phyloP scores from a whole-genome alignment of 2,888 invertebrate genomes.

The Chloroclystis v-ata region DNA sequence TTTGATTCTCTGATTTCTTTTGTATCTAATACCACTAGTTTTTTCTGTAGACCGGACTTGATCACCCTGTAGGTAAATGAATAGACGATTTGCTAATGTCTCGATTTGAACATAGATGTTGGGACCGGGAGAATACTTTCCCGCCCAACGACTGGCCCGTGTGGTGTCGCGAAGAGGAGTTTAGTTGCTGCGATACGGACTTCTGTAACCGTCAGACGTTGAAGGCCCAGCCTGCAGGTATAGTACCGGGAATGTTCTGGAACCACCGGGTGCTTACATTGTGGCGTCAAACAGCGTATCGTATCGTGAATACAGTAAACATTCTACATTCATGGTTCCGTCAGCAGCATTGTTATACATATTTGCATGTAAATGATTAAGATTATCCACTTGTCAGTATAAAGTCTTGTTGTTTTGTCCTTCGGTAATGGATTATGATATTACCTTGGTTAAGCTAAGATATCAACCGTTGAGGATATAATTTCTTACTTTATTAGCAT shows the following conservation, averaged over 20 bases:
- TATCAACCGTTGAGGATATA: too few species aligned
- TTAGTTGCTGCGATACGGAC: conserved; percentile 83
- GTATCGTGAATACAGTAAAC: conserved; percentile 35
- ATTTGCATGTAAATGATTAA: conserved; percentile 43
- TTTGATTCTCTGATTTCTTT: conserved; percentile 43
- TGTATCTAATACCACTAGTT: conserved; percentile 60
- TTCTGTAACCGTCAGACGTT: conserved; percentile 79
- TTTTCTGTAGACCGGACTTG: conserved; percentile 68
- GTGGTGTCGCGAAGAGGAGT: conserved; percentile 77
- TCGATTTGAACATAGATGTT: conserved; percentile 78
- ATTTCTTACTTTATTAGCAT: too few species aligned
- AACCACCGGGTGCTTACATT: conserved; percentile 58
- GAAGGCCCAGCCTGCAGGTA: conserved; percentile 52
- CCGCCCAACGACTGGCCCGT: conserved; percentile 79
- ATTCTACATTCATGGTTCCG: conserved; percentile 4
- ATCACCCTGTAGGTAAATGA: conserved; percentile 53
- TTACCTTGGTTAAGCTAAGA: too few species aligned
- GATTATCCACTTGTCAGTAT: conserved; percentile 25
- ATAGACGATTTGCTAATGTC: conserved; percentile 41
- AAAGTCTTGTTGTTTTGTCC: not conserved
- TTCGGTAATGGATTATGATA: not conserved
- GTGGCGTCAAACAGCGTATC: conserved; percentile 55
- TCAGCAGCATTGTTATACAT: conserved; percentile 12
- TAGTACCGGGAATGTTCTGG: conserved; percentile 57
- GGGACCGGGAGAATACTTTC: conserved; percentile 76